Evolutionary conservation across 2,888 invertebrate species (phyloP), one percentile per base, ranked within the genome.

Genomic region (Drosophila siamana): DNA sequence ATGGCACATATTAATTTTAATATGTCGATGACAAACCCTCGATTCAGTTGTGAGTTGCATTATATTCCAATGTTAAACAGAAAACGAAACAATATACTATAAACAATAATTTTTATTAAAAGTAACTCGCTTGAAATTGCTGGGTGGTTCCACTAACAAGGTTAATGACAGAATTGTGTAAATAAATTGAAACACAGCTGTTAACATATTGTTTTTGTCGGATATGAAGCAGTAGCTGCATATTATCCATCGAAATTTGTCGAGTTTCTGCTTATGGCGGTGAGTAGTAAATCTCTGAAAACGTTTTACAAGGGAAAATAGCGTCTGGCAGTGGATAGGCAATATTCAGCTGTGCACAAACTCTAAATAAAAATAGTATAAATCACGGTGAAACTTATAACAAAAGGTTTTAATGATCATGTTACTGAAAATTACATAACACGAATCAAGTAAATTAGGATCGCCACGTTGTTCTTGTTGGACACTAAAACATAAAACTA

Each of bases 151-250:
- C 28, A 63, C 30, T 60, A 63, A 62, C 61, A 74, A 63, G 52
- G 59, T 74, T 74, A 74, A 61, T 62, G 61, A 46, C 52, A 66
- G 46, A 54, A 56, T 15, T 47, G 46, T 51, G 54, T 47, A 74
- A 70, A 64, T 68, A 65, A 66, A 40, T 55, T 44, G 6, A 41
- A 69, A 69, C 66, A 72, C 75, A 75, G 57, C 63, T 75, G 76
- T 48, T 52, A 46, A 63, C 52, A 60, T 59, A 54, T 48, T 63
- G 64, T 46, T 68, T 60, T 51, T 33, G 33, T 15, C n/a, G 26
- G 36, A 43, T 15, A 36, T 41, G 24, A 15, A 48, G 46, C 33
- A 44, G 46, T 38, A 30, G 24, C 40, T 40, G 30, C n/a, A 15
- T 41, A 28, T 24, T 47, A 26, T 28, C 19, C 46, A 48, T 52